Percentiles rank a stretch among this genome's conserved stretches.
Conservation (phyloP, 2,888 invertebrate genomes). For the Rotaria magnacalcarata region DNA sequence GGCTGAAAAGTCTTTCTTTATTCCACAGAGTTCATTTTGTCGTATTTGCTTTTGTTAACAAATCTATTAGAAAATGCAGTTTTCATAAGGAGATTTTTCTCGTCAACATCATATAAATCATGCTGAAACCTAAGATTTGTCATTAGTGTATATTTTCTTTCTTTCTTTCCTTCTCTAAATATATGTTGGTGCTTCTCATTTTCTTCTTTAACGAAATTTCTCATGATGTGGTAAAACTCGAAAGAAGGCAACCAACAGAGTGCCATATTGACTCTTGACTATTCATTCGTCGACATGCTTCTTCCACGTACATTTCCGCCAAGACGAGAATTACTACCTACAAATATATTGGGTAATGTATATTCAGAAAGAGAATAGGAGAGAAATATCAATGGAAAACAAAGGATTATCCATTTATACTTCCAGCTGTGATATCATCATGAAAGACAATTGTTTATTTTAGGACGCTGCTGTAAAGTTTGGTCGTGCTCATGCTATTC, state of each 20-base stretch:
- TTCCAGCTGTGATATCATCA: background rate
- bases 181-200: background rate
- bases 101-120: background rate
- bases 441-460: background rate
- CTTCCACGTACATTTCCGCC: background rate
- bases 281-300: background rate
- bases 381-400: background rate
- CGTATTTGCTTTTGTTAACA: no score
- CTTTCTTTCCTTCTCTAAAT: background rate
- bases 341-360: background rate
- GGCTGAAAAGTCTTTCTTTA: no score
- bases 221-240: background rate
- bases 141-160: background rate
- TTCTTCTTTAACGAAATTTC: background rate
- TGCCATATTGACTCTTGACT: background rate
- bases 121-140: background rate
- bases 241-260: background rate
- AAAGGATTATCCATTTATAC: background rate
- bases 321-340: background rate
- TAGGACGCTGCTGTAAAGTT: background rate
- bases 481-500: background rate
- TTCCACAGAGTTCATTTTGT: no score
- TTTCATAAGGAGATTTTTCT: no score
- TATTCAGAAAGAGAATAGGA: background rate
- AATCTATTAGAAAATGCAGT: no score